phyloP scores from a whole-genome alignment of 2,888 invertebrate species.

The Athalia rosae region DNA sequence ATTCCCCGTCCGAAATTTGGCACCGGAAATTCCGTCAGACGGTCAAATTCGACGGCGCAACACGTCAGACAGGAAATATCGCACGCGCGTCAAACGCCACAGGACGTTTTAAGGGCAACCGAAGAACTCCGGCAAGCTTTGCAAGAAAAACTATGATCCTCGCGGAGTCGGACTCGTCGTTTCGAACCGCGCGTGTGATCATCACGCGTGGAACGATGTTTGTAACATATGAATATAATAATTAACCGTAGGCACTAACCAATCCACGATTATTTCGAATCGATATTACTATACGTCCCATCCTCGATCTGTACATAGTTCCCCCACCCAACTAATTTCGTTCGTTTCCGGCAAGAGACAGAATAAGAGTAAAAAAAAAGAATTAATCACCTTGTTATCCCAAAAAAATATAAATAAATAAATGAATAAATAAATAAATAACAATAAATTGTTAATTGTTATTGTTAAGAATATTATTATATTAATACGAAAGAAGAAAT shows the following conservation, averaged over 20 bases:
- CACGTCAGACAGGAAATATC: conserved; percentile 65
- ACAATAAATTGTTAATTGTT: conserved; percentile 16
- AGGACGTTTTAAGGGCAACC: conserved; percentile 81
- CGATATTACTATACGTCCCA: too few relatives aligned
- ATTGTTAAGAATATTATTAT: conserved; percentile 27
- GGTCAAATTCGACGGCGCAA: conserved; percentile 76
- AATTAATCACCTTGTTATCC: too few relatives aligned
- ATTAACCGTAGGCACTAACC: too few relatives aligned
- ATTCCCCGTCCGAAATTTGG: conserved; percentile 91
- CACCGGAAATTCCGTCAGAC: conserved; percentile 73
- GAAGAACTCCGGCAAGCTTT: conserved; percentile 85
- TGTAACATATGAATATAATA: conserved; percentile 41
- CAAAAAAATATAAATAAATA: too few relatives aligned
- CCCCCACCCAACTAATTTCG: too few relatives aligned
- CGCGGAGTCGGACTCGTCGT: conserved; percentile 32
- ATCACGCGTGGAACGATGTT: conserved; percentile 34
- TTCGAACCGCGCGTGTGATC: conserved; percentile 14
- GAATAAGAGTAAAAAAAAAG: too few relatives aligned
- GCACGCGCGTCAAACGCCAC: conserved; percentile 70
- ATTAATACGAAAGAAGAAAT: not conserved
- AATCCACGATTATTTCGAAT: too few relatives aligned
- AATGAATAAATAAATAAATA: too few relatives aligned
- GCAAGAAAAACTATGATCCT: conserved; percentile 84
- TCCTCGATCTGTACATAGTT: too few relatives aligned
- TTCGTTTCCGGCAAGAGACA: too few relatives aligned